Conservation (phyloP, 92 coral and sea anemone genomes). For the Virgularia gustaviana region DNA sequence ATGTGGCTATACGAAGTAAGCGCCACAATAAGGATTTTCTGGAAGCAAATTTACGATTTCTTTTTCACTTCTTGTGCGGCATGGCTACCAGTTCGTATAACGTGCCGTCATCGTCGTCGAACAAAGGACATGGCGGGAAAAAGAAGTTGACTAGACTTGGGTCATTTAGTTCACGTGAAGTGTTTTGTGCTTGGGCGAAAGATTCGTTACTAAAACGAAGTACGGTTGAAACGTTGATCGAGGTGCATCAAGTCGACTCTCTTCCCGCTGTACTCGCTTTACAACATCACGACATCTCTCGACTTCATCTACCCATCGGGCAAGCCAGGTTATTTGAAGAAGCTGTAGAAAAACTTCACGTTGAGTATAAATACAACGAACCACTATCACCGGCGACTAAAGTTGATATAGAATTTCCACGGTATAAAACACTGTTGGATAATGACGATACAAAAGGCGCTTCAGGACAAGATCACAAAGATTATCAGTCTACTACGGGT, state of each 20-base stretch:
- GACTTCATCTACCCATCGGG: constrained; percentile 75
- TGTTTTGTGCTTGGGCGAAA: constrained; percentile 88
- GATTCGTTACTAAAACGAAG: constrained; percentile 83
- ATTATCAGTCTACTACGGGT: no score
- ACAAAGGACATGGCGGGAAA: no score
- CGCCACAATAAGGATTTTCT: no score
- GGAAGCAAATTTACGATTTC: neutral
- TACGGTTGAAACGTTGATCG: constrained; percentile 73
- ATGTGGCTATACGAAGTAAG: no score
- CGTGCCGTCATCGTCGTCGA: no score
- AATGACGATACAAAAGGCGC: constrained; percentile 43
- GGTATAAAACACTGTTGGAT: constrained; percentile 77
- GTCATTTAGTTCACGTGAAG: constrained; percentile 78
- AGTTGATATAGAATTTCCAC: constrained; percentile 80
- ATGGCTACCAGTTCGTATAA: constrained; percentile 9
- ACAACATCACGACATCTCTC: constrained; percentile 65
- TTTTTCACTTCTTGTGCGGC: neutral
- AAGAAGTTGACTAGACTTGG: constrained; percentile 64
- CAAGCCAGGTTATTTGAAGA: constrained; percentile 90
- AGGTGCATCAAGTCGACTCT: constrained; percentile 77
- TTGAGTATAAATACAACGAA: constrained; percentile 72
- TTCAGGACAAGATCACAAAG: constrained; percentile 29
- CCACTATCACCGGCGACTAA: constrained; percentile 85
- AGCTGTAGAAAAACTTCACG: constrained; percentile 87
- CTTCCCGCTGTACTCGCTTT: constrained; percentile 91